Conservation (phyloP, 2,797 vertebrate genomes). For the Leptoclinus maculatus region DNA sequence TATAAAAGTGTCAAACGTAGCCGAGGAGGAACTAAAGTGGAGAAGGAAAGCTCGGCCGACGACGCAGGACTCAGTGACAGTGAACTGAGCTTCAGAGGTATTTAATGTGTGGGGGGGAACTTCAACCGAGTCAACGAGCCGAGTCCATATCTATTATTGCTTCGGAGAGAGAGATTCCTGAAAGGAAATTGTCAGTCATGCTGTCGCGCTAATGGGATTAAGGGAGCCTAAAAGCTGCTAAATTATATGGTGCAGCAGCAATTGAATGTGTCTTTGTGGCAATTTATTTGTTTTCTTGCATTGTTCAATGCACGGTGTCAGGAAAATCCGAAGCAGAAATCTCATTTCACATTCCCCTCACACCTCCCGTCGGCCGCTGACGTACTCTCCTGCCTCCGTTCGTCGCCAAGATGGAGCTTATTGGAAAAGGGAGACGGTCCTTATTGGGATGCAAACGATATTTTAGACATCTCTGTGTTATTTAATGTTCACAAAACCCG, state of each 20-base stretch:
- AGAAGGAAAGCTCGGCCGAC: constrained; percentile 96
- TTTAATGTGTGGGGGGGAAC: constrained; percentile 16
- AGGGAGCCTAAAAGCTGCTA: constrained; percentile 52
- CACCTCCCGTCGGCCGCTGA: constrained; percentile 25
- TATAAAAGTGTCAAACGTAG: constrained; percentile 96
- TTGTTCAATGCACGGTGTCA: constrained; percentile 6
- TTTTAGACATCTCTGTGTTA: constrained; percentile 68
- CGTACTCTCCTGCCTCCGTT: constrained; percentile 35
- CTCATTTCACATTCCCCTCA: constrained; percentile 61
- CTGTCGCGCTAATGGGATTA: constrained; percentile 51
- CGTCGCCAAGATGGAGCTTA: constrained; percentile 59
- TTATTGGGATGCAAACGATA: constrained; percentile 66
- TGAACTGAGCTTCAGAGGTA: constrained; percentile 98
- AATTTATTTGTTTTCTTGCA: constrained; percentile 53
- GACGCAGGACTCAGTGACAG: constrained; percentile 98
- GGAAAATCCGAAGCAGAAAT: constrained; percentile 51
- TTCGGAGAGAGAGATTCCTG: constrained; percentile 27
- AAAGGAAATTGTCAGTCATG: constrained; percentile 51
- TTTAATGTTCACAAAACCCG: constrained; percentile 71
- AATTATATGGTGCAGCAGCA: constrained; percentile 39
- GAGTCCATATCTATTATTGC: not conserved
- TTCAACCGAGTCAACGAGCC: not conserved
- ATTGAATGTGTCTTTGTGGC: constrained; percentile 52
- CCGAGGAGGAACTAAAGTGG: constrained; percentile 89
- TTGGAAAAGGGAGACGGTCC: constrained; percentile 52